A percentile compares a stretch with the other conserved stretches of the same genome.
Evolutionary conservation across 2,113 vertebrate species (phyloP).

Genomic region (Otis tarda): DNA sequence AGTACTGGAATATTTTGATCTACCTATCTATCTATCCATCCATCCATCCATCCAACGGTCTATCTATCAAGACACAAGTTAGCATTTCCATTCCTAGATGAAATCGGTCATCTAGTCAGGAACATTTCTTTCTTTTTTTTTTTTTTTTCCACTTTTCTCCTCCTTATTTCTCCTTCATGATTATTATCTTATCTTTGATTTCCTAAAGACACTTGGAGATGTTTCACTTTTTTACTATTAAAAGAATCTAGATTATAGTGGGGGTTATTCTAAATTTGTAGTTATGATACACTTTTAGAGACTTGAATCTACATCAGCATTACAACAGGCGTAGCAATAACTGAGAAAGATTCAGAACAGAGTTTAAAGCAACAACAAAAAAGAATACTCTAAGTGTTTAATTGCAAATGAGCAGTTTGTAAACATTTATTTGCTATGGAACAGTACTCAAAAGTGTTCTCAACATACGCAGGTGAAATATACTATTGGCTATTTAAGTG

Average conservation of each 20-base stretch:
- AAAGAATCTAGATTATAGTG: neutral
- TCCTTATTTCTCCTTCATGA: neutral
- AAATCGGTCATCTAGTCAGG: neutral
- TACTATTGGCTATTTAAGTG: neutral
- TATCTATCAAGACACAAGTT: neutral
- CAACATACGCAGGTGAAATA: neutral
- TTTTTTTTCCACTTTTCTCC: neutral
- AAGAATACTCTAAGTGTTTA: neutral
- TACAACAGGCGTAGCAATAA: neutral
- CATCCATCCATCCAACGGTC: too few relatives aligned
- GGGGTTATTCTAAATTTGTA: neutral
- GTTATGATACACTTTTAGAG: neutral
- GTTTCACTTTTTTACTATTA: neutral
- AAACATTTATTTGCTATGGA: neutral
- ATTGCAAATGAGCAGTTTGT: neutral
- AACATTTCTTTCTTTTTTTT: neutral
- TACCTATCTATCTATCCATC: accelerated
- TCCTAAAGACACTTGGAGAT: neutral
- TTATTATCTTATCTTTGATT: neutral
- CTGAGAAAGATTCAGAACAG: neutral
- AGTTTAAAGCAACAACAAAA: neutral
- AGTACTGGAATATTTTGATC: neutral
- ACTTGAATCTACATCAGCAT: neutral
- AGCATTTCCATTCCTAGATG: neutral
- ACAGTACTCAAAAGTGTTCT: neutral